Conservation (phyloP, 2,113 vertebrate genomes). For the Platysternon megacephalum region DNA sequence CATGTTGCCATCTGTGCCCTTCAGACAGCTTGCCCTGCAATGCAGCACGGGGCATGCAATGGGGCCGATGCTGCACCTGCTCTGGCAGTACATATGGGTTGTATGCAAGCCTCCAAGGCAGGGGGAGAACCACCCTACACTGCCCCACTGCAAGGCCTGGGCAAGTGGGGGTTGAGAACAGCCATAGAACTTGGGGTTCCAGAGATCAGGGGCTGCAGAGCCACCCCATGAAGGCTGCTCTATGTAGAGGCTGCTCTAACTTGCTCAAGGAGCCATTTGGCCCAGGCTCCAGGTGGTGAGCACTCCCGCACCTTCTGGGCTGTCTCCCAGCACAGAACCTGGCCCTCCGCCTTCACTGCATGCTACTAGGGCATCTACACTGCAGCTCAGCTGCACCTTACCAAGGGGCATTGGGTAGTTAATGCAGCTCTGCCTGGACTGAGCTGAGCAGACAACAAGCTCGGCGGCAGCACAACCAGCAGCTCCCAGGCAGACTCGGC, state of each 20-base stretch:
- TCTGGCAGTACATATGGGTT: background rate
- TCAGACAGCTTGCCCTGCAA: fast-evolving
- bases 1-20: background rate
- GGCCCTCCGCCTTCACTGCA: background rate
- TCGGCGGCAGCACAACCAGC: too few species aligned
- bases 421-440: too few species aligned
- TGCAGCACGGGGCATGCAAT: fast-evolving
- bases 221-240: background rate
- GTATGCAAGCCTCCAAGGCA: background rate
- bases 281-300: too few species aligned
- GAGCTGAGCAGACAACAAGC: background rate
- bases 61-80: background rate
- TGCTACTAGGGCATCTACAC: too few species aligned
- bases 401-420: background rate
- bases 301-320: background rate
- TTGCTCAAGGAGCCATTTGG: too few species aligned
- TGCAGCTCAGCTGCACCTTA: background rate
- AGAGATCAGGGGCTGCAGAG: background rate
- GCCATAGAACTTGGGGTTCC: background rate
- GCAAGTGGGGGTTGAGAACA: background rate
- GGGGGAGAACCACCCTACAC: background rate
- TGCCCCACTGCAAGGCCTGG: background rate
- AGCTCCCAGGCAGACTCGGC: background rate
- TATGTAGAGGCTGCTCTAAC: too few species aligned
- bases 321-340: background rate